Evolutionary conservation across 2,797 vertebrate genomes (phyloP).

Genomic region (Limnodromus scolopaceus): DNA sequence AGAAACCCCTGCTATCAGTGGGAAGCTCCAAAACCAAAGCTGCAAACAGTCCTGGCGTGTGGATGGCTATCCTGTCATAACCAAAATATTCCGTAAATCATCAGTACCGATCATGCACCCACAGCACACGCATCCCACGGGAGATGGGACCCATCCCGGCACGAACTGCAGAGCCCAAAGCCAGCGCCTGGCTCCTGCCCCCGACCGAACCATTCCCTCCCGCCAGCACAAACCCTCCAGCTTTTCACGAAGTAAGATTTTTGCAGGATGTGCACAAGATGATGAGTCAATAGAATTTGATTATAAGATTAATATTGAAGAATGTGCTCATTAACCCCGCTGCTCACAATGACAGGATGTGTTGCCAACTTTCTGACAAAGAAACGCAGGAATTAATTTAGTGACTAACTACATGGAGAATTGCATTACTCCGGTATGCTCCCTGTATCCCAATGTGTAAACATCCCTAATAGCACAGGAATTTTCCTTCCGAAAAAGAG

Average conservation of each 20-base stretch:
- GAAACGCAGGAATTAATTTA: not conserved
- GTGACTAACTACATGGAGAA: not conserved
- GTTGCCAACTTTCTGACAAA: slow-evolving; percentile 21
- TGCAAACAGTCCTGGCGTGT: not conserved
- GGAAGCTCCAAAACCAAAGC: not conserved
- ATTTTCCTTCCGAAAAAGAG: not conserved
- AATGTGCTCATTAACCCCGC: not conserved
- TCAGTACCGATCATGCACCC: fast-evolving
- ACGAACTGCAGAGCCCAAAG: not conserved
- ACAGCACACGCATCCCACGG: fast-evolving
- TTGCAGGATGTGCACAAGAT: not conserved
- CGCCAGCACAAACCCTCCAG: not conserved
- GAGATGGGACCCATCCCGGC: not conserved
- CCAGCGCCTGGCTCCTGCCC: not conserved
- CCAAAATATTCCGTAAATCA: not conserved
- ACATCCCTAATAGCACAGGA: not conserved
- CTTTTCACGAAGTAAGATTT: not conserved
- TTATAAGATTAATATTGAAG: not conserved
- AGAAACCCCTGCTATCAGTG: fast-evolving
- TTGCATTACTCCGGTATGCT: not conserved
- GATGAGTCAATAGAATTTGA: not conserved
- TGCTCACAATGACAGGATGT: not conserved
- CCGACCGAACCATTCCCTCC: fast-evolving
- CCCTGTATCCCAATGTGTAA: not conserved
- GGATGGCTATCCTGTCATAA: not conserved